These are phyloP conservation scores for Drosophila lutescens DNA, from an alignment of 2,888 invertebrate genomes.

Conservation along the genomic window DNA sequence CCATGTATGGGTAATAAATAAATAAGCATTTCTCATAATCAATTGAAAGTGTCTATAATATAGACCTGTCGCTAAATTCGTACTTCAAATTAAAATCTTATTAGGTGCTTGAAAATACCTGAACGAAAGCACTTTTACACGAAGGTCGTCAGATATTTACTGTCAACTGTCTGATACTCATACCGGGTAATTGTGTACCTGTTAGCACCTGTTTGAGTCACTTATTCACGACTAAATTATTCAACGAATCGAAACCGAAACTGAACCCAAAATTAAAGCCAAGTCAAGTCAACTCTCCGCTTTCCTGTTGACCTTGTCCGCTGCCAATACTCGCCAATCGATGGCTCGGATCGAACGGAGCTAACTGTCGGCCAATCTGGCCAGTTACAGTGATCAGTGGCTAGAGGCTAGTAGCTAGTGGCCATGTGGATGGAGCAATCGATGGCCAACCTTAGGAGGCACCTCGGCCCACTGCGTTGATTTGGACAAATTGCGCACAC, in stretches of 20 bases:
- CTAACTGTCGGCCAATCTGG: constrained; percentile 15
- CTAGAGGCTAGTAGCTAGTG: not conserved
- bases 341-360: constrained; percentile 18
- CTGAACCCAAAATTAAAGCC: constrained; percentile 29
- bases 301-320: constrained; percentile 47
- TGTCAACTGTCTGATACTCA: constrained; percentile 9
- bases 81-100: no score
- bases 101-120: not conserved
- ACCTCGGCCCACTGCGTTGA: constrained; percentile 41
- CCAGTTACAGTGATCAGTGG: not conserved
- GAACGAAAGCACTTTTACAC: constrained; percentile 4
- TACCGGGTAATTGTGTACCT: constrained; percentile 26
- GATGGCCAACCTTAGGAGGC: constrained; percentile 45
- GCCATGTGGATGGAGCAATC: constrained; percentile 39
- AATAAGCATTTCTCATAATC: no score
- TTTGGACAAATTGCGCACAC: constrained; percentile 54
- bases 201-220: constrained; percentile 37
- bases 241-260: constrained; percentile 18
- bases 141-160: constrained; percentile 8
- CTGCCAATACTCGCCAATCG: constrained; percentile 18
- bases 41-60: no score
- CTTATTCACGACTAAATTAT: constrained; percentile 23
- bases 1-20: no score
- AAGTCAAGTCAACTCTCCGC: constrained; percentile 19
- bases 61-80: no score